A percentile compares a stretch with the other conserved stretches of the same genome.
phyloP scores from a whole-genome alignment of 2,888 invertebrate species.

The Mimas tiliae region DNA sequence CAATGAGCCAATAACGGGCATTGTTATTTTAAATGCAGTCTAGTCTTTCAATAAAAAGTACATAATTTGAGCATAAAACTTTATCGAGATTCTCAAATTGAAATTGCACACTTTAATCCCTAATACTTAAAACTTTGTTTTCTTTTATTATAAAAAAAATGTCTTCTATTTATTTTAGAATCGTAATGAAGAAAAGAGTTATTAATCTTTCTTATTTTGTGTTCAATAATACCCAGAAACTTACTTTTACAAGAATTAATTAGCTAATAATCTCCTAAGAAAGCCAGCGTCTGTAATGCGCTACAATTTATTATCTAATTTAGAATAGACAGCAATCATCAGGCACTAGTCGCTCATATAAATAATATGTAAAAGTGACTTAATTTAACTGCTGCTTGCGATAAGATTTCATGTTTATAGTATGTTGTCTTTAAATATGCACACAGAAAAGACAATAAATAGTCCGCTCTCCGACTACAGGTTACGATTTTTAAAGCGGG shows the following conservation, averaged over 20 bases:
- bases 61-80: slow-evolving; percentile 2
- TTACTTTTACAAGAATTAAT: neutral
- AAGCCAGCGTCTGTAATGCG: slow-evolving; percentile 20
- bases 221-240: neutral
- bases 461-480: too few species aligned
- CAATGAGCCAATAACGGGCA: neutral
- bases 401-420: too few species aligned
- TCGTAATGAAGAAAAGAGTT: neutral
- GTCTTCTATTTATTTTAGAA: neutral
- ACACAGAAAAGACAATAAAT: neutral
- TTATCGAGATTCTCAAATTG: slow-evolving; percentile 21
- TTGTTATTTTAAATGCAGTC: slow-evolving; percentile 59
- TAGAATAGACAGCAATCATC: slow-evolving; percentile 17
- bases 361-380: neutral
- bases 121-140: slow-evolving; percentile 2
- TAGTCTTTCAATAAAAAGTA: slow-evolving; percentile 47
- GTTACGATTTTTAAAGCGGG: too few species aligned
- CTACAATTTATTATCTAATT: slow-evolving; percentile 18
- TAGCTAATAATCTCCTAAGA: slow-evolving; percentile 20
- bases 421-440: neutral
- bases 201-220: neutral
- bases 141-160: neutral
- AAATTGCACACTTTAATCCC: slow-evolving; percentile 20
- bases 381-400: too few species aligned
- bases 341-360: neutral